A percentile compares a stretch with the other conserved stretches of the same genome.
Evolutionary conservation across 2,113 vertebrate species (phyloP).

Genomic region (Taurulus bubalis): DNA sequence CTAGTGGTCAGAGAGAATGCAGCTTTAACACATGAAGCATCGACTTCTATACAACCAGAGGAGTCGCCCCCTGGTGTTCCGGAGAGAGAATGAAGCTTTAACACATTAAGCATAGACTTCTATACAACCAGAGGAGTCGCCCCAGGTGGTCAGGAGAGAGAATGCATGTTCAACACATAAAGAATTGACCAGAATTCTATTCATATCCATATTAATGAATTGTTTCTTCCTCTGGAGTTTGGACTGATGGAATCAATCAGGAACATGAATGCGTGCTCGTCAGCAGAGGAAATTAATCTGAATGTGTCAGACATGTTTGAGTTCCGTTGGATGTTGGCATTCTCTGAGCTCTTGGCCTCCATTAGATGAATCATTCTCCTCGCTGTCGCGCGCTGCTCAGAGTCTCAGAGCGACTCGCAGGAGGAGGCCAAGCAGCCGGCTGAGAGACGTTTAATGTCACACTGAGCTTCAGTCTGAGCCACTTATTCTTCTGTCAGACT

Average conservation of each 20-base stretch:
- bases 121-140: too few species aligned
- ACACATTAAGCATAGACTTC: too few species aligned
- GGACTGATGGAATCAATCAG: too few species aligned
- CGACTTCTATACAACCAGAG: too few species aligned
- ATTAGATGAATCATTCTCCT: slow-evolving; percentile 8
- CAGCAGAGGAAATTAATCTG: not conserved
- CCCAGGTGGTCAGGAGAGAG: too few species aligned
- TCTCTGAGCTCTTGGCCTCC: slow-evolving; percentile 18
- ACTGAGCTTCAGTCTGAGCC: slow-evolving; percentile 12
- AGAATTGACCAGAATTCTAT: not conserved
- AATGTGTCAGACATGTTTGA: not conserved
- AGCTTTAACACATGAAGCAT: too few species aligned
- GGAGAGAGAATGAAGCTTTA: too few species aligned
- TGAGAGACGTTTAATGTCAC: slow-evolving; percentile 20
- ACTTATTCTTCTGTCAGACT: not conserved
- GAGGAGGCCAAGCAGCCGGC: slow-evolving; percentile 28
- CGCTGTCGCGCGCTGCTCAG: not conserved
- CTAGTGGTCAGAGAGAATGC: too few species aligned
- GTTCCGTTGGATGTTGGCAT: not conserved
- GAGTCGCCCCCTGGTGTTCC: too few species aligned
- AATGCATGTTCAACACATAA: too few species aligned
- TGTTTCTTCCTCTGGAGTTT: not conserved
- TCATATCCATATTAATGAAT: not conserved
- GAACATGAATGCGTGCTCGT: not conserved
- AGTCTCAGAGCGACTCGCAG: slow-evolving; percentile 21